phyloP scores from a whole-genome alignment of 2,113 vertebrate genomes.

The Melanostigma gelatinosum region DNA sequence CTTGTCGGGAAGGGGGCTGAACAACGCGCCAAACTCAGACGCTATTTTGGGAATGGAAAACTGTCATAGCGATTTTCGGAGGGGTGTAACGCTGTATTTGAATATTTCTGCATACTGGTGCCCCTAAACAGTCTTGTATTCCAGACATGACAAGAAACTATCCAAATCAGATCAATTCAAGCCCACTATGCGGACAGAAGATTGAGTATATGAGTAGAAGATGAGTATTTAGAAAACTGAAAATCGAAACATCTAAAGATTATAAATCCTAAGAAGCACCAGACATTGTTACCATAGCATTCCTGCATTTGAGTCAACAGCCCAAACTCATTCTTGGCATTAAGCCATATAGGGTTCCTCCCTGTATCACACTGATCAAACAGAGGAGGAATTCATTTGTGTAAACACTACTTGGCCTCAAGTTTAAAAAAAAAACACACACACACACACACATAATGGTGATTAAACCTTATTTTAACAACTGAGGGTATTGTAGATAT shows the following conservation, averaged over 20 bases:
- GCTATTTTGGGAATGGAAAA: too few species aligned
- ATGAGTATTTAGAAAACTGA: not conserved
- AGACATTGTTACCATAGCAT: not conserved
- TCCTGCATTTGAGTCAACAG: conserved; percentile 24
- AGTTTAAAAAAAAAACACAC: not conserved
- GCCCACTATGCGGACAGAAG: not conserved
- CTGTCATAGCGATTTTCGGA: too few species aligned
- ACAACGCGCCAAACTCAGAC: too few species aligned
- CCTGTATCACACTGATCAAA: conserved; percentile 42
- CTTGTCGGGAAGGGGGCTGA: too few species aligned
- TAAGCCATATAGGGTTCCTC: conserved; percentile 31
- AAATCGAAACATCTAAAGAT: not conserved
- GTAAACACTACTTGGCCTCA: conserved; percentile 38
- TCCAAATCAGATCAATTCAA: not conserved
- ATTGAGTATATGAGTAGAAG: not conserved
- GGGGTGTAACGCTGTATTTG: too few species aligned
- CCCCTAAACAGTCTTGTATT: too few species aligned
- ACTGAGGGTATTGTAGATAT: conserved; percentile 27
- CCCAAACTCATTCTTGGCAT: conserved; percentile 8
- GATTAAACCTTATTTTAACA: conserved; percentile 55
- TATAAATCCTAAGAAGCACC: not conserved
- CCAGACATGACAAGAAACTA: not conserved
- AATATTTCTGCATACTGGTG: too few species aligned
- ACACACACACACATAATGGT: conserved; percentile 11
- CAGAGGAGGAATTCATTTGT: conserved; percentile 49